Conservation (phyloP, 2,113 vertebrate genomes). For the Zapus hudsonius region DNA sequence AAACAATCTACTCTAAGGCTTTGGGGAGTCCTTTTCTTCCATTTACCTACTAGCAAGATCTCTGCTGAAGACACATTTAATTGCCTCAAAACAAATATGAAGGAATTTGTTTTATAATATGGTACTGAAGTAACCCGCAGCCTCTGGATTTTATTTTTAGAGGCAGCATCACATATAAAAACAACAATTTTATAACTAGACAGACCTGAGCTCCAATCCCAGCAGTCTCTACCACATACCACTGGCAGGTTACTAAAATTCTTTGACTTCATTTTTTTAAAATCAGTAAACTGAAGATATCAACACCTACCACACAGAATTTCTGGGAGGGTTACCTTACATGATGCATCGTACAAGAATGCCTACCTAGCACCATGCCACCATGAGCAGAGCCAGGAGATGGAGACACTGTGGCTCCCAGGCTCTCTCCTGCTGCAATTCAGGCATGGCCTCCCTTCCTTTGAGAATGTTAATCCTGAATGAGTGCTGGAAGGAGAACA, state of each 20-base stretch:
- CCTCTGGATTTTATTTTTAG: neutral
- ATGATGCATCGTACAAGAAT: neutral
- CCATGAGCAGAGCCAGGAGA: neutral
- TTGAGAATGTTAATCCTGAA: too few relatives aligned
- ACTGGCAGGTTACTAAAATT: neutral
- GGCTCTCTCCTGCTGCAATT: neutral
- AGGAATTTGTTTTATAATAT: neutral
- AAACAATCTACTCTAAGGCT: neutral
- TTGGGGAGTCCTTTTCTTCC: neutral
- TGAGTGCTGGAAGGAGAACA: neutral
- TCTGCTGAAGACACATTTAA: slow-evolving; percentile 51
- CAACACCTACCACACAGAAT: neutral
- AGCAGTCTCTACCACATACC: neutral
- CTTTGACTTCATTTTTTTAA: neutral
- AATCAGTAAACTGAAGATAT: neutral
- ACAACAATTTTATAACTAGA: neutral
- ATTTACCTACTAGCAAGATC: neutral
- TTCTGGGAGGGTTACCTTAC: neutral
- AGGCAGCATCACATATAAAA: neutral
- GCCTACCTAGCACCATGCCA: neutral
- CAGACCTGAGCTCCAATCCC: neutral
- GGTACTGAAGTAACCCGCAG: neutral
- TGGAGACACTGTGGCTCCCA: neutral
- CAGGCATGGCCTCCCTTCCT: neutral
- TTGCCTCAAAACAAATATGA: neutral